Evolutionary conservation across 1,140 invertebrate genomes (phyloP).

Genomic region (Chironomus striatipennis): DNA sequence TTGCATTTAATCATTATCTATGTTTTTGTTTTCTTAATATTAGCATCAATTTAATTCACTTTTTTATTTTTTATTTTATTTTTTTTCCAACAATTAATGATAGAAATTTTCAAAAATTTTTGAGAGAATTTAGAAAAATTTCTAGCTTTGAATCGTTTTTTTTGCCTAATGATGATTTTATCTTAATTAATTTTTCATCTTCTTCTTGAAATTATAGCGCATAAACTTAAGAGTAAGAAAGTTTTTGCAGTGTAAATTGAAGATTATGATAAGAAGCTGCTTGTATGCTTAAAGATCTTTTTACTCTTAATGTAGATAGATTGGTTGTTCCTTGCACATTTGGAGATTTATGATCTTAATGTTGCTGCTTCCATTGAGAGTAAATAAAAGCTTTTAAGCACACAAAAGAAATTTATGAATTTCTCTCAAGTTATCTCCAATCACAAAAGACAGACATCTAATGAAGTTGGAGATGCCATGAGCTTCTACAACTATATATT

Average conservation of each 20-base stretch:
- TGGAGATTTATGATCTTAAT: too few relatives aligned
- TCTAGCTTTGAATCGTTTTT: background rate
- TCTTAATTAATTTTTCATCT: background rate
- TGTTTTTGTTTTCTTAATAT: background rate
- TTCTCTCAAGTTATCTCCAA: too few relatives aligned
- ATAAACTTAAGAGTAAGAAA: background rate
- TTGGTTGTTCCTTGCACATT: too few relatives aligned
- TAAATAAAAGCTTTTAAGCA: too few relatives aligned
- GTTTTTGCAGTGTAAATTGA: background rate
- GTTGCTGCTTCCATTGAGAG: too few relatives aligned
- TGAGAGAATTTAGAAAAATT: background rate
- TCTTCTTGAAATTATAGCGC: background rate
- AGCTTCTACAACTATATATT: background rate
- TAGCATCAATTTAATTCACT: background rate
- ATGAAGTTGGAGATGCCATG: too few relatives aligned
- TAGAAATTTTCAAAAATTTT: background rate
- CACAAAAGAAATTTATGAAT: too few relatives aligned
- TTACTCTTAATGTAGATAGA: too few relatives aligned
- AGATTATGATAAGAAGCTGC: background rate
- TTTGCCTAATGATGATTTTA: background rate
- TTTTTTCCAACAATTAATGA: background rate
- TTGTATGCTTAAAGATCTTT: background rate
- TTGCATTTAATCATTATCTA: constrained; percentile 14
- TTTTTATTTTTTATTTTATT: background rate
- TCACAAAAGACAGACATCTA: too few relatives aligned